Conservation (phyloP, 2,113 vertebrate species). For the Eptesicus fuscus region DNA sequence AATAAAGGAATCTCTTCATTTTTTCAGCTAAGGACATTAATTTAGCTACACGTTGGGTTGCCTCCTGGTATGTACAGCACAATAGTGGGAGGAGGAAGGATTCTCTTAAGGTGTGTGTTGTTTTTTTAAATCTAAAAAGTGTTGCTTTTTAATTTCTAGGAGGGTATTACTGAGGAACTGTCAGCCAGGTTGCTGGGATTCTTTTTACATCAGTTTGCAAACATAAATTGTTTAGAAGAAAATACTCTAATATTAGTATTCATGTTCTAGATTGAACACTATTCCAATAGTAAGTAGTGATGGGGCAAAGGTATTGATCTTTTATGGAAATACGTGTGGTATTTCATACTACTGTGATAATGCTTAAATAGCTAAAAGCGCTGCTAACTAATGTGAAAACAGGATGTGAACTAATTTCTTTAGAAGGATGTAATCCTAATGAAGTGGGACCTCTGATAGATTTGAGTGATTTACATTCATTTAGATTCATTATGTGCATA, state of each 20-base stretch:
- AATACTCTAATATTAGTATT: not conserved
- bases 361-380: slow-evolving; percentile 12
- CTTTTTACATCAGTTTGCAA: not conserved
- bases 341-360: not conserved
- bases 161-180: not conserved
- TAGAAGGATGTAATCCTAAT: slow-evolving; percentile 50
- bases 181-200: not conserved
- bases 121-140: not conserved
- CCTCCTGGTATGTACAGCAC: not conserved
- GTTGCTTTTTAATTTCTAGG: not conserved
- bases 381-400: slow-evolving; percentile 24
- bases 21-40: not conserved
- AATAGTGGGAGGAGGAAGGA: not conserved
- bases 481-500: slow-evolving; percentile 70
- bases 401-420: slow-evolving; percentile 32
- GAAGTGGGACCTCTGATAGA: slow-evolving; percentile 56
- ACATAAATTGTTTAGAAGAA: not conserved
- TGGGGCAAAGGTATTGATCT: not conserved
- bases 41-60: not conserved
- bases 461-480: slow-evolving; percentile 68
- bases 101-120: not conserved
- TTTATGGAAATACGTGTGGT: not conserved
- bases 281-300: not conserved
- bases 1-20: not conserved
- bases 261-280: not conserved